Conservation (phyloP, 2,113 vertebrate species). For the Crotalus helleri region DNA sequence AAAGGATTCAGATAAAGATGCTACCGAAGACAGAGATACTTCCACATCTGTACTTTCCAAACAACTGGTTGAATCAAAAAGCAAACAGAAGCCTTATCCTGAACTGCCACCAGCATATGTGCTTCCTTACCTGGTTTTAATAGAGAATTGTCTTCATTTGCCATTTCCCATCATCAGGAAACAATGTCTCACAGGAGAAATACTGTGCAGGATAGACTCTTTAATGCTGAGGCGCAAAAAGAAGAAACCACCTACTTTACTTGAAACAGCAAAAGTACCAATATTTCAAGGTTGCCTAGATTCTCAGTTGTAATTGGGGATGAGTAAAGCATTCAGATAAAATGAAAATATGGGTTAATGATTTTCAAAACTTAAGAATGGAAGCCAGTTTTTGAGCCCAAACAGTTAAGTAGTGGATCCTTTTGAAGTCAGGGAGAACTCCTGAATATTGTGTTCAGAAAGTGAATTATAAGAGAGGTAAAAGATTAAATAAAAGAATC, state of each 20-base stretch:
- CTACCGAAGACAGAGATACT: not conserved
- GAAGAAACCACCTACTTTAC: not conserved
- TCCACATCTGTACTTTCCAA: not conserved
- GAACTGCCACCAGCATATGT: not conserved
- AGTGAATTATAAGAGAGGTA: not conserved
- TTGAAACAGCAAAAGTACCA: not conserved
- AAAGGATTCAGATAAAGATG: conserved; percentile 7
- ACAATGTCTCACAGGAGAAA: conserved; percentile 3
- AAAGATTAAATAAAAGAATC: not conserved
- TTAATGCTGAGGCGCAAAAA: conserved; percentile 1
- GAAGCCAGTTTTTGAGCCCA: not conserved
- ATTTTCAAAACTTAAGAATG: not conserved
- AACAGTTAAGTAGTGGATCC: too few species aligned
- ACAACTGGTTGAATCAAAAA: not conserved
- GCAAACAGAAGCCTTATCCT: not conserved
- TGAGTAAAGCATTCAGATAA: not conserved
- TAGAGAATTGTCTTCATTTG: conserved; percentile 10
- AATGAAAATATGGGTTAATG: not conserved
- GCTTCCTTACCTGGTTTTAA: not conserved
- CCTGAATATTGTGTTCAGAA: not conserved
- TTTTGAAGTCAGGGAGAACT: not conserved
- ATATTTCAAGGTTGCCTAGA: not conserved
- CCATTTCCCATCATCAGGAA: conserved; percentile 15
- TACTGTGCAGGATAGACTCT: conserved; percentile 7
- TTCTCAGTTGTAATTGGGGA: not conserved